Conservation (phyloP, 2,888 invertebrate genomes). For the Xanthia icteritia region DNA sequence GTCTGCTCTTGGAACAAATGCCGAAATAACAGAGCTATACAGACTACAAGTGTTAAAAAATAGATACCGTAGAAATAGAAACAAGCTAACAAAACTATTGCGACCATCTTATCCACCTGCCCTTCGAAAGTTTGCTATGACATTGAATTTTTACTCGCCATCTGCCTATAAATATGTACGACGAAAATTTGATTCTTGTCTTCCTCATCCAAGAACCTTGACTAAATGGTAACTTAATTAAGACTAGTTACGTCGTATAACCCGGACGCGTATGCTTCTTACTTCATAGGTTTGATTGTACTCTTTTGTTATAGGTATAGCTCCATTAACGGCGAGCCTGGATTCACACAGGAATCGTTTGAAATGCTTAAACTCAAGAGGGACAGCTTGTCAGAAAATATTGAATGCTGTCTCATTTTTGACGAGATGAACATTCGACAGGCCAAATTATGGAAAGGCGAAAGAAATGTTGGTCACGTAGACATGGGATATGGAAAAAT, state of each 20-base stretch:
- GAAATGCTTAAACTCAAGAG: too few species aligned
- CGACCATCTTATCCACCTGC: too few species aligned
- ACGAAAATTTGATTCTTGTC: constrained; percentile 1
- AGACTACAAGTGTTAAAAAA: background rate
- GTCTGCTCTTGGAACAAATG: constrained; percentile 1
- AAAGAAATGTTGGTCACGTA: constrained; percentile 4
- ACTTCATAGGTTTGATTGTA: too few species aligned
- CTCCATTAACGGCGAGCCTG: too few species aligned
- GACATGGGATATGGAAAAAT: too few species aligned
- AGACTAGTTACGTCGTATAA: background rate
- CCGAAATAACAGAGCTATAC: background rate
- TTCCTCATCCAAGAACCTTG: constrained; percentile 1
- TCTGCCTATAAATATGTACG: too few species aligned
- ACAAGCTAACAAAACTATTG: too few species aligned
- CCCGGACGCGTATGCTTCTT: background rate
- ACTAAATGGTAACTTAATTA: background rate
- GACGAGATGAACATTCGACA: constrained; percentile 23
- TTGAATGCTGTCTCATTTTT: constrained; percentile 17
- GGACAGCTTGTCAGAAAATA: constrained; percentile 33
- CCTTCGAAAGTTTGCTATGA: too few species aligned
- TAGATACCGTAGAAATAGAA: background rate
- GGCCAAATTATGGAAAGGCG: constrained; percentile 18
- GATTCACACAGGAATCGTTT: too few species aligned
- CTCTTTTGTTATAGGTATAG: too few species aligned
- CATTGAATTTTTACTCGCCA: too few species aligned